Conservation (phyloP, 2,888 invertebrate species). For the Rhagonycha lutea region DNA sequence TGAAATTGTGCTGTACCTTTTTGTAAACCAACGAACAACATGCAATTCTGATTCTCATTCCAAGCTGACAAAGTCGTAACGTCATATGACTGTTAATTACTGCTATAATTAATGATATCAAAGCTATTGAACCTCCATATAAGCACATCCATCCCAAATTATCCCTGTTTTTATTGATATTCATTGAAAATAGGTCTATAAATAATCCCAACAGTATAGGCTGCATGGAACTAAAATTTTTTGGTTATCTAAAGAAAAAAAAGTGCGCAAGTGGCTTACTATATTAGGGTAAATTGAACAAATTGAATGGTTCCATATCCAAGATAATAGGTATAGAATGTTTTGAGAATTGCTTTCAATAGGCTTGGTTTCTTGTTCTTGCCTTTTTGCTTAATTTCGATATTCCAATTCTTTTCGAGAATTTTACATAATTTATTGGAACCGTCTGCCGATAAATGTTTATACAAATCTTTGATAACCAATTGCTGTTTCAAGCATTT, state of each 20-base stretch:
- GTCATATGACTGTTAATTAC: background rate
- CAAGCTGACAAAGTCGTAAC: slow-evolving; percentile 41
- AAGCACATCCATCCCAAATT: slow-evolving; percentile 29
- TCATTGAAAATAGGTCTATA: slow-evolving; percentile 20
- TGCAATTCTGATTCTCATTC: slow-evolving; percentile 75
- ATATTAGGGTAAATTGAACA: slow-evolving; percentile 59
- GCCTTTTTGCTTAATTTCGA: slow-evolving; percentile 60
- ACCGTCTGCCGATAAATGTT: slow-evolving; percentile 59
- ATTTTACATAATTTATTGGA: slow-evolving; percentile 66
- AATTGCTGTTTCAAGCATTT: slow-evolving; percentile 64
- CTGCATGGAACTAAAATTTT: slow-evolving; percentile 22
- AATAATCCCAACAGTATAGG: slow-evolving; percentile 27
- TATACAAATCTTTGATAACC: slow-evolving; percentile 59
- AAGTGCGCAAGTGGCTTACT: slow-evolving; percentile 51
- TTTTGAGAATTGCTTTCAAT: slow-evolving; percentile 59
- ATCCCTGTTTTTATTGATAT: background rate
- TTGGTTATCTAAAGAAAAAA: background rate
- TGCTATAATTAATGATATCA: background rate
- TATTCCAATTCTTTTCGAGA: slow-evolving; percentile 65
- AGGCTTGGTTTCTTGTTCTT: slow-evolving; percentile 61
- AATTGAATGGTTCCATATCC: slow-evolving; percentile 61
- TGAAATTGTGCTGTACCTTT: slow-evolving; percentile 61
- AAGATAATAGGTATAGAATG: slow-evolving; percentile 63
- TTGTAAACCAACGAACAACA: slow-evolving; percentile 75
- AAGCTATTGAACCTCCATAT: slow-evolving; percentile 24